Percentiles rank a stretch among this genome's conserved stretches.
These are phyloP conservation scores for Volucella inanis DNA, from an alignment of 2,888 invertebrate genomes.

Conservation along the genomic window DNA sequence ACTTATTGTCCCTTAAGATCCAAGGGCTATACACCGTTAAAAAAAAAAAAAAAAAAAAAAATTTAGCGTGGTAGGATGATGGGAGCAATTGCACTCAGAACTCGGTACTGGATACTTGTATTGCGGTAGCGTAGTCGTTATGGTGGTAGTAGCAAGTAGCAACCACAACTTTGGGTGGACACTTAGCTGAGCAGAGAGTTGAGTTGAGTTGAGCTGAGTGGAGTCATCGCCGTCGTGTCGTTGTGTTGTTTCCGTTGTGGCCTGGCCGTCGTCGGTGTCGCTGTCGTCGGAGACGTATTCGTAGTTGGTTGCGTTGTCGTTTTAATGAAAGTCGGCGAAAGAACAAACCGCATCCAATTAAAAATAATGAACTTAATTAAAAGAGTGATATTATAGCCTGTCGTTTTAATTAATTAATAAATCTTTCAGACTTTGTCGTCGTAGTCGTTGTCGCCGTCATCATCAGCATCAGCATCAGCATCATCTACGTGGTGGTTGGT, in stretches of 20 bases:
- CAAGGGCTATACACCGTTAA: conserved; percentile 23
- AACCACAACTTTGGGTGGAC: conserved; percentile 62
- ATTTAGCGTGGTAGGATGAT: not conserved
- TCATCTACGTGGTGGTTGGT: conserved; percentile 35
- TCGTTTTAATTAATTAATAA: conserved; percentile 78
- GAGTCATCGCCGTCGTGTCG: conserved; percentile 25
- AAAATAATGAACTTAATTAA: conserved; percentile 78
- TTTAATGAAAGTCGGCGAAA: conserved; percentile 76
- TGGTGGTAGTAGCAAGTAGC: conserved; percentile 23
- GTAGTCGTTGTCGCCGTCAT: conserved; percentile 74
- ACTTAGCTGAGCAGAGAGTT: conserved; percentile 15
- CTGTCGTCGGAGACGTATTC: conserved; percentile 1
- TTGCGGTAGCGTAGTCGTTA: conserved; percentile 5
- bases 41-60: not conserved
- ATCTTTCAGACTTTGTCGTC: conserved; percentile 76
- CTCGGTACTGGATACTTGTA: conserved; percentile 1
- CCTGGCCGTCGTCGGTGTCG: conserved; percentile 15
- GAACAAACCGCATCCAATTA: conserved; percentile 78
- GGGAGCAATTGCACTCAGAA: no score
- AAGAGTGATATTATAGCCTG: conserved; percentile 77
- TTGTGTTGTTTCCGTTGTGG: conserved; percentile 13
- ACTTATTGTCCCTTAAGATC: not conserved
- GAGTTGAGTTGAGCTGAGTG: not conserved
- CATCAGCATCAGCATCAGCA: conserved; percentile 53
- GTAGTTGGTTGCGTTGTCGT: conserved; percentile 70